phyloP scores from a whole-genome alignment of 2,888 invertebrate species.

The Encarsia formosa region DNA sequence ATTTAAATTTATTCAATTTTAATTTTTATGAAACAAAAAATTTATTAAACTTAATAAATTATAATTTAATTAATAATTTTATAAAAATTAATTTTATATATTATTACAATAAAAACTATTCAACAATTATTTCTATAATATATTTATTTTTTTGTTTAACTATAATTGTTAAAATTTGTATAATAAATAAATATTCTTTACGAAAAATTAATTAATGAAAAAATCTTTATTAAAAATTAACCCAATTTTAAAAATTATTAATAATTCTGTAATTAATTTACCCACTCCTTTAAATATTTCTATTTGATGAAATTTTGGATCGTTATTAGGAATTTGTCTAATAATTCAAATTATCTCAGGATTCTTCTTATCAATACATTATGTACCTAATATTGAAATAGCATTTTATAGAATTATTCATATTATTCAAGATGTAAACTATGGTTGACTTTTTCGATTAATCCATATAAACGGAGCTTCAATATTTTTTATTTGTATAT shows the following conservation, averaged over 20 bases:
- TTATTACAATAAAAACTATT: slow-evolving; percentile 15
- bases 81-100: slow-evolving; percentile 13
- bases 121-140: slow-evolving; percentile 46
- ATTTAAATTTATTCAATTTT: slow-evolving; percentile 52
- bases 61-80: slow-evolving; percentile 4
- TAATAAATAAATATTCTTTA: slow-evolving; percentile 56
- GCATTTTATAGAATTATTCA: slow-evolving; percentile 66
- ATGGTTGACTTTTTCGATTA: slow-evolving; percentile 64
- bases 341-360: slow-evolving; percentile 66
- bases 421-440: slow-evolving; percentile 68
- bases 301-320: slow-evolving; percentile 67
- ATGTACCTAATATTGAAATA: slow-evolving; percentile 60
- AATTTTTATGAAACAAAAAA: slow-evolving; percentile 60
- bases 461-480: slow-evolving; percentile 70
- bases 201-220: slow-evolving; percentile 50
- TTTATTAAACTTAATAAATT: slow-evolving; percentile 51
- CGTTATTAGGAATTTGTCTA: slow-evolving; percentile 61
- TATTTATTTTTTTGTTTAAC: slow-evolving; percentile 61
- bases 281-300: slow-evolving; percentile 63
- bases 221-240: slow-evolving; percentile 44
- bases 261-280: slow-evolving; percentile 58
- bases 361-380: slow-evolving; percentile 68
- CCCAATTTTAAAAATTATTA: slow-evolving; percentile 56
- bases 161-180: slow-evolving; percentile 59
- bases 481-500: slow-evolving; percentile 69